Evolutionary conservation across 2,113 vertebrate species (phyloP).

Genomic region (Misgurnus anguillicaudatus): DNA sequence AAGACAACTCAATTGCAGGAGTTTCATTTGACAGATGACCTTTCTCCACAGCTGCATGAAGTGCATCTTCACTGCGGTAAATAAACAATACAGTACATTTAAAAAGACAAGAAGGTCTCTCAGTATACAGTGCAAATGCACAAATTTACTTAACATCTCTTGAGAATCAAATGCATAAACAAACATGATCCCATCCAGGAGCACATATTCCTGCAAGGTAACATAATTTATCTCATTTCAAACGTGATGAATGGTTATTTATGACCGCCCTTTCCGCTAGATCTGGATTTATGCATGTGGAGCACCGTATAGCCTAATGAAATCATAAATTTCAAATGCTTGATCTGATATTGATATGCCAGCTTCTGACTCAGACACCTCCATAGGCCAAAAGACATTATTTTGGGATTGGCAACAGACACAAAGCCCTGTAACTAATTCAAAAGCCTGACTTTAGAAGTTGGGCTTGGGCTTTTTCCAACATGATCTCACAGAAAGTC

Average conservation of each 20-base stretch:
- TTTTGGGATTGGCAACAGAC: not conserved
- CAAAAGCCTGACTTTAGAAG: not conserved
- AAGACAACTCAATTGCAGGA: conserved; percentile 28
- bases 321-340: conserved; percentile 50
- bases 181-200: not conserved
- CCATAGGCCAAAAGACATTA: conserved; percentile 44
- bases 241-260: conserved; percentile 64
- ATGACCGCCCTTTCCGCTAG: conserved; percentile 53
- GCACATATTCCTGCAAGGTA: conserved; percentile 45
- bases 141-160: not conserved
- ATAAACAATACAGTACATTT: conserved; percentile 14
- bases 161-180: not conserved
- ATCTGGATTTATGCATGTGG: conserved; percentile 55
- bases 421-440: not conserved
- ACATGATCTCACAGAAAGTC: too few species aligned
- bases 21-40: conserved; percentile 43
- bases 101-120: conserved; percentile 44
- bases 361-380: conserved; percentile 46
- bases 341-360: conserved; percentile 52
- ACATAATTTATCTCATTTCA: conserved; percentile 24
- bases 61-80: conserved; percentile 32
- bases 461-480: too few species aligned
- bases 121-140: not conserved
- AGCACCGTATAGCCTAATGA: conserved; percentile 47
- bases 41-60: conserved; percentile 51